A percentile compares a stretch with the other conserved stretches of the same genome.
These are phyloP conservation scores for Drosophila limbata DNA, from an alignment of 2,888 invertebrate genomes.

Conservation along the genomic window DNA sequence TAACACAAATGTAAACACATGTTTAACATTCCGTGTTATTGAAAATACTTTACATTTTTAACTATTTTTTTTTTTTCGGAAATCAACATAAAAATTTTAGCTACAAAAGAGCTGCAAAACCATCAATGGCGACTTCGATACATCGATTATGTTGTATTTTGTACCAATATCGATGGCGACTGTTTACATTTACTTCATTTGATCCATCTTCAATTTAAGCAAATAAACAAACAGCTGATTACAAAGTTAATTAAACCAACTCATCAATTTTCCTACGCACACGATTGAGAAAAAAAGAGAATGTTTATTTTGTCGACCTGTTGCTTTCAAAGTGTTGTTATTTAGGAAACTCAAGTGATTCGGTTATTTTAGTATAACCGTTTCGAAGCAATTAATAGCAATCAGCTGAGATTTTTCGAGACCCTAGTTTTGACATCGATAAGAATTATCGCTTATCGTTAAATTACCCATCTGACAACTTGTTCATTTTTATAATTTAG, in stretches of 20 bases:
- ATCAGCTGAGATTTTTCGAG: constrained; percentile 8
- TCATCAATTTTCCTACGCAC: background rate
- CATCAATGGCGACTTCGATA: no score
- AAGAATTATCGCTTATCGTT: constrained; percentile 40
- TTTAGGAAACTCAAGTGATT: background rate
- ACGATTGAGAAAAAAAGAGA: background rate
- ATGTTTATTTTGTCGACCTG: background rate
- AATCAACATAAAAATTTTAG: no score
- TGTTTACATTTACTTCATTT: no score
- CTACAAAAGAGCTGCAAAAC: no score
- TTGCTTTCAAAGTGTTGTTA: background rate
- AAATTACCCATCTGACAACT: constrained; percentile 45
- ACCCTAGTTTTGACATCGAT: constrained; percentile 12
- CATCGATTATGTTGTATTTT: no score
- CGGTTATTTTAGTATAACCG: background rate
- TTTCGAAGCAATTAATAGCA: background rate
- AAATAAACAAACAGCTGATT: background rate
- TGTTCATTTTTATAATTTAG: constrained; percentile 50
- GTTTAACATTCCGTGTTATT: no score
- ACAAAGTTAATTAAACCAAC: background rate
- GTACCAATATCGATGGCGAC: no score
- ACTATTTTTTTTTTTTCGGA: no score
- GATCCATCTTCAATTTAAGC: no score
- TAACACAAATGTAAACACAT: no score
- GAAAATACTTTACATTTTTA: no score